Evolutionary conservation across 2,113 vertebrate genomes (phyloP), one percentile per base, ranked within the genome.

Genomic region (Hystrix cristata): DNA sequence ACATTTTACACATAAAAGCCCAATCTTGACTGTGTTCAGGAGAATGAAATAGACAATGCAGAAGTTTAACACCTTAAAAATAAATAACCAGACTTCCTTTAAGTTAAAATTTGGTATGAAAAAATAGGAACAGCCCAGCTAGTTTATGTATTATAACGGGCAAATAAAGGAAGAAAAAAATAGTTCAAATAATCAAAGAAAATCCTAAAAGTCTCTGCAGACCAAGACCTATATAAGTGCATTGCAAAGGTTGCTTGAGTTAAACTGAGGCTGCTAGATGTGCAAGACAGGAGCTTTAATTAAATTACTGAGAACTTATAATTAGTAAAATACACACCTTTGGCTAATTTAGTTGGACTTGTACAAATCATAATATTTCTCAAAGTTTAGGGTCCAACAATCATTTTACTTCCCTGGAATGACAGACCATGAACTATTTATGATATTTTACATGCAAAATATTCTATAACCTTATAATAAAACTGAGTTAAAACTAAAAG

Each of bases 401-500:
- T 84, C 38, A 96, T 84, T 95, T 89, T 90, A 95, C 46, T 90
- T 81, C 74, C 87, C 71, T 71, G 78, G 74, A 43, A 34, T 88
- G 23, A 87, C 0, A 71, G 69, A 79, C 34, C 31, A 80, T 43
- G 46, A 96, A 90, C 38, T 95, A 91, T 60, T 91, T 76, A 88
- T 72, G n/a, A 69, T 21, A 84, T 67, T 78, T 93, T 48, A 93
- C 2, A 88, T 53, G 88, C 6, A 85, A 96, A 95, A 95, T 60
- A 97, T 64, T 87, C 60, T 84, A 5, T 59, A 93, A 43, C 51
- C 87, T 79, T 7, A 91, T 62, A 57, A 88, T 74, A 31, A n/a
- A 94, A 90, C n/a, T 62, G 21, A 97, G 29, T 86, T 82, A 57
- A 89, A 97, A 93, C 38, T 65, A 65, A 97, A 87, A 43, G 62